These are phyloP conservation scores for Halictus ligatus DNA, from an alignment of 2,888 invertebrate species.

Conservation along the genomic window DNA sequence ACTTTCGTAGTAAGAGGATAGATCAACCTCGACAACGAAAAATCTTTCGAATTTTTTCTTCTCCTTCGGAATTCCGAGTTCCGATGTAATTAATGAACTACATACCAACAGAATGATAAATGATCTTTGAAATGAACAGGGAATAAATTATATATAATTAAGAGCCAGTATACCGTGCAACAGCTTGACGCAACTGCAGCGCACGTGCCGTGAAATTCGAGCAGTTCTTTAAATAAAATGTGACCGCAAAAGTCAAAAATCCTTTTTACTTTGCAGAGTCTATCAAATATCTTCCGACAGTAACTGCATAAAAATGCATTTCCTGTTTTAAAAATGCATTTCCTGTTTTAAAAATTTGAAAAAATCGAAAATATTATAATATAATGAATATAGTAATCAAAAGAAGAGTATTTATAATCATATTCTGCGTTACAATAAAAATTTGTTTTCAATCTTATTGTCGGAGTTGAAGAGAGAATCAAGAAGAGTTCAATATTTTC, in stretches of 20 bases:
- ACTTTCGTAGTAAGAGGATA: slow-evolving; percentile 8
- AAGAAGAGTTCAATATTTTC: no score
- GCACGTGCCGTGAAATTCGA: not conserved
- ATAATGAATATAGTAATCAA: no score
- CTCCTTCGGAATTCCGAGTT: not conserved
- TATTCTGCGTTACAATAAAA: no score
- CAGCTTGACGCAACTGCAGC: not conserved
- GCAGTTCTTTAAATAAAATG: not conserved
- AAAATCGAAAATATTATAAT: no score
- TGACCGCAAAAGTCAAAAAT: not conserved
- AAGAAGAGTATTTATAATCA: no score
- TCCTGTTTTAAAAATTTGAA: no score
- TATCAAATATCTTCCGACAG: no score
- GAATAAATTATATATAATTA: not conserved
- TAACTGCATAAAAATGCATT: no score
- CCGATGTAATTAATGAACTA: not conserved
- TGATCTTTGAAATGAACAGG: not conserved
- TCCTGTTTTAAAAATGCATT: no score
- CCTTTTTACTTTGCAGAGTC: not conserved
- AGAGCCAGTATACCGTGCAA: not conserved
- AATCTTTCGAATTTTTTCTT: not conserved
- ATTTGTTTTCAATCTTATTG: no score
- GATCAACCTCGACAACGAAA: not conserved
- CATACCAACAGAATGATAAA: not conserved
- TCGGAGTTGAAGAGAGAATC: no score